A percentile compares a stretch with the other conserved stretches of the same genome.
These are phyloP conservation scores for Lepus oiostolus DNA, from an alignment of 2,797 vertebrate species.

Conservation along the genomic window DNA sequence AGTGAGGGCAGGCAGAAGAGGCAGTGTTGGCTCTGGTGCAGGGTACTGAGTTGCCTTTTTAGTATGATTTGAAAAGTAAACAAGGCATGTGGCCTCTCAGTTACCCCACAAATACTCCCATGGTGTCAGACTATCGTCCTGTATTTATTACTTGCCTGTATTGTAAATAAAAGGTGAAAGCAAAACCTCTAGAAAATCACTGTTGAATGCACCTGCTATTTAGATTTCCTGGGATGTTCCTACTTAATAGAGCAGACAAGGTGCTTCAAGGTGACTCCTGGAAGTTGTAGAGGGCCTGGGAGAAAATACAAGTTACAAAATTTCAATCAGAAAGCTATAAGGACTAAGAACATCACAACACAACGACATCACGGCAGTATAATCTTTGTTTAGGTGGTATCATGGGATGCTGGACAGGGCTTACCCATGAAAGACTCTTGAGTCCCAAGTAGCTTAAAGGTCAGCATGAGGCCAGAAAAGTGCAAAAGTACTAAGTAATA, in stretches of 20 bases:
- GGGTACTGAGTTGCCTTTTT: background rate
- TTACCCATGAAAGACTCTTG: background rate
- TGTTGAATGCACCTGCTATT: background rate
- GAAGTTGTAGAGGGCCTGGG: background rate
- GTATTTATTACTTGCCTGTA: background rate
- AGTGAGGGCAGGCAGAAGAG: background rate
- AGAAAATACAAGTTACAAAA: background rate
- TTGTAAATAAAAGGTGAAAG: slow-evolving; percentile 37
- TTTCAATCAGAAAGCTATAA: background rate
- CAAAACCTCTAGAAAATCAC: background rate
- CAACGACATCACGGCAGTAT: background rate
- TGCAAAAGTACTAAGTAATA: background rate
- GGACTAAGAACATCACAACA: background rate
- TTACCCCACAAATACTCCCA: background rate
- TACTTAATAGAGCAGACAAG: background rate
- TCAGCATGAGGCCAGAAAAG: background rate
- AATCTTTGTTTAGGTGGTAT: background rate
- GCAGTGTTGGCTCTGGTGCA: background rate
- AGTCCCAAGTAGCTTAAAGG: background rate
- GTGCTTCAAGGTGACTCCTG: background rate
- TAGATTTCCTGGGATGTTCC: slow-evolving; percentile 17
- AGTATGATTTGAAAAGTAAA: background rate
- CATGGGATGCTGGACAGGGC: background rate
- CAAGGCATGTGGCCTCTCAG: background rate
- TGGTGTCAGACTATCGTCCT: background rate